phyloP scores from a whole-genome alignment of 2,888 invertebrate species.

The Sinelater perroti region DNA sequence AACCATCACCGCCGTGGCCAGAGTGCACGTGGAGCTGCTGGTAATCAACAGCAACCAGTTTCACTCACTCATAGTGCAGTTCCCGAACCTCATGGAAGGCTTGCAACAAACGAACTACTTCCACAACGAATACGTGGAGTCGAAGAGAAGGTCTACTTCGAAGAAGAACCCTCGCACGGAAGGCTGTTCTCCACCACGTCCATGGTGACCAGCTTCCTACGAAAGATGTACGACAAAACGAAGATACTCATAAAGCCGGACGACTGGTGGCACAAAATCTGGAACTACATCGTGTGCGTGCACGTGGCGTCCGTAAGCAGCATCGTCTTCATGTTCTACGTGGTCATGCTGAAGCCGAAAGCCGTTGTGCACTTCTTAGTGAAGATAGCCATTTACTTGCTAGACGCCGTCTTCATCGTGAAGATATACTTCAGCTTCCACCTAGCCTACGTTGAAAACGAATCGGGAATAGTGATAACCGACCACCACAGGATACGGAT shows the following conservation, averaged over 20 bases:
- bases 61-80: constrained; percentile 9
- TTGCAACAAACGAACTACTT: constrained; percentile 8
- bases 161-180: not conserved
- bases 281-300: constrained; percentile 37
- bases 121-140: constrained; percentile 15
- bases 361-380: not conserved
- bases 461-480: constrained; percentile 38
- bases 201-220: not conserved
- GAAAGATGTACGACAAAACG: not conserved
- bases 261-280: constrained; percentile 27
- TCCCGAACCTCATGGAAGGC: not conserved
- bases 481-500: constrained; percentile 36
- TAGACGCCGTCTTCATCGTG: constrained; percentile 38
- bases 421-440: constrained; percentile 42
- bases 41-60: constrained; percentile 29
- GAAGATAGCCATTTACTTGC: constrained; percentile 2
- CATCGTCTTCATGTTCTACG: constrained; percentile 26
- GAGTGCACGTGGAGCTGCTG: constrained; percentile 37
- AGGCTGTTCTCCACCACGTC: not conserved
- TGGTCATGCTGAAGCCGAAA: not conserved
- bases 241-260: constrained; percentile 8
- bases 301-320: constrained; percentile 32
- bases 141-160: not conserved
- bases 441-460: constrained; percentile 41
- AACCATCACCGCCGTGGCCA: constrained; percentile 38